Conservation (phyloP, 2,113 vertebrate species). For the Leuciscus idus region DNA sequence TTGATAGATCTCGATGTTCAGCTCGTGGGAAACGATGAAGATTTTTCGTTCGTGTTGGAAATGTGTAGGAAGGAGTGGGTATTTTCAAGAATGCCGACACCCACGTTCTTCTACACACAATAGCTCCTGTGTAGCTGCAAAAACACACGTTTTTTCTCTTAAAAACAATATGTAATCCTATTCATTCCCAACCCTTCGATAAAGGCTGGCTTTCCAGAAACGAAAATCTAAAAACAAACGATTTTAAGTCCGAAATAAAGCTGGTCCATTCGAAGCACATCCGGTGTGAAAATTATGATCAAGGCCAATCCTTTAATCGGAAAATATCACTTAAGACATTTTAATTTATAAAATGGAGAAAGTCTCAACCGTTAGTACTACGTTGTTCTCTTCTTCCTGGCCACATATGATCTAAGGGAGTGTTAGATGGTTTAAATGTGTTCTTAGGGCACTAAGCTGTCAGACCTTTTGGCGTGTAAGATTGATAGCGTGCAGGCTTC, state of each 20-base stretch:
- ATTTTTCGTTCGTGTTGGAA: slow-evolving; percentile 44
- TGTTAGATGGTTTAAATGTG: slow-evolving; percentile 96
- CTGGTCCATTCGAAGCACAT: slow-evolving; percentile 31
- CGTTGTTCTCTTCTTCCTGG: slow-evolving; percentile 82
- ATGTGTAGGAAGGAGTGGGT: slow-evolving; percentile 67
- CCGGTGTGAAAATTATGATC: slow-evolving; percentile 38
- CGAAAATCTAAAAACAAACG: slow-evolving; percentile 51
- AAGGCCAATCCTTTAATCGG: slow-evolving; percentile 48
- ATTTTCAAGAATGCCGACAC: slow-evolving; percentile 84
- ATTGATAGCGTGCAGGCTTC: slow-evolving; percentile 94
- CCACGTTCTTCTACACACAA: slow-evolving; percentile 91
- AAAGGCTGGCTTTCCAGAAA: slow-evolving; percentile 53
- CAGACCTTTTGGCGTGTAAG: slow-evolving; percentile 97
- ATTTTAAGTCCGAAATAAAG: slow-evolving; percentile 35
- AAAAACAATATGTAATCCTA: slow-evolving; percentile 53
- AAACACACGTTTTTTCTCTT: slow-evolving; percentile 62
- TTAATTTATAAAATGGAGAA: slow-evolving; percentile 47
- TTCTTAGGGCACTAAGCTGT: slow-evolving; percentile 99
- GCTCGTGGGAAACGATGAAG: slow-evolving; percentile 41
- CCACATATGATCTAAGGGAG: slow-evolving; percentile 91
- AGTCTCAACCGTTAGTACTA: slow-evolving; percentile 62
- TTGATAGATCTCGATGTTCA: slow-evolving; percentile 12
- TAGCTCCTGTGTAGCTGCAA: slow-evolving; percentile 70
- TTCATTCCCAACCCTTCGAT: slow-evolving; percentile 49
- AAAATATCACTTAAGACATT: slow-evolving; percentile 49